Percentiles rank a stretch among this genome's conserved stretches.
phyloP scores from a whole-genome alignment of 1,140 invertebrate genomes.

The Stratiolaelaps scimitus region DNA sequence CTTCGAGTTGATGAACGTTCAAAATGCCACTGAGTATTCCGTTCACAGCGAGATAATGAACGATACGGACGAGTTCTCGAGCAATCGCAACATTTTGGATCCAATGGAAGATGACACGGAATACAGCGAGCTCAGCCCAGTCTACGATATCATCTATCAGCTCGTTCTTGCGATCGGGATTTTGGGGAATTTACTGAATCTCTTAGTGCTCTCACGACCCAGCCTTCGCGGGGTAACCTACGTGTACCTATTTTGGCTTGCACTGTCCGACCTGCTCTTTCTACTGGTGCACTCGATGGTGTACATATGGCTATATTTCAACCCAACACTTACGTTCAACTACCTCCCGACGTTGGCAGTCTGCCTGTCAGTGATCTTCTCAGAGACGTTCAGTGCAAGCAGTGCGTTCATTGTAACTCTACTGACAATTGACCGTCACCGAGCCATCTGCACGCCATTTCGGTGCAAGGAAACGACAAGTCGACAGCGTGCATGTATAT shows the following conservation, averaged over 20 bases:
- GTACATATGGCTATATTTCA: neutral
- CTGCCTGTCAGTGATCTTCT: too few species aligned
- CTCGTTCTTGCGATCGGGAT: slow-evolving; percentile 56
- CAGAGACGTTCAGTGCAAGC: slow-evolving; percentile 52
- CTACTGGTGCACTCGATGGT: slow-evolving; percentile 51
- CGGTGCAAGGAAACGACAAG: slow-evolving; percentile 41
- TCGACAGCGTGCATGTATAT: slow-evolving; percentile 35
- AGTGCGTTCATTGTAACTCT: slow-evolving; percentile 43
- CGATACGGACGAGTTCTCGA: too few species aligned
- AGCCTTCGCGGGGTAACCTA: slow-evolving; percentile 61
- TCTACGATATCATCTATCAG: slow-evolving; percentile 54
- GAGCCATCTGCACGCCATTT: slow-evolving; percentile 40
- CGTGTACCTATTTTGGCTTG: slow-evolving; percentile 58
- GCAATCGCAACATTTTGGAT: too few species aligned
- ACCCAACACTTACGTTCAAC: too few species aligned
- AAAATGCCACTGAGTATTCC: too few species aligned
- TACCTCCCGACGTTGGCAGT: slow-evolving; percentile 42
- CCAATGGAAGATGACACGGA: too few species aligned
- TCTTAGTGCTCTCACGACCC: slow-evolving; percentile 55
- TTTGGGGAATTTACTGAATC: slow-evolving; percentile 57
- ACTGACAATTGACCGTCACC: slow-evolving; percentile 41
- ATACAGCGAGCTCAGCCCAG: too few species aligned
- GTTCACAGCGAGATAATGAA: too few species aligned
- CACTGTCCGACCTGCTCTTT: slow-evolving; percentile 49
- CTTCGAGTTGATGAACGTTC: too few species aligned